A percentile compares a stretch with the other conserved stretches of the same genome.
These are phyloP conservation scores for Cantharis nigra DNA, from an alignment of 2,888 invertebrate species.

Conservation along the genomic window DNA sequence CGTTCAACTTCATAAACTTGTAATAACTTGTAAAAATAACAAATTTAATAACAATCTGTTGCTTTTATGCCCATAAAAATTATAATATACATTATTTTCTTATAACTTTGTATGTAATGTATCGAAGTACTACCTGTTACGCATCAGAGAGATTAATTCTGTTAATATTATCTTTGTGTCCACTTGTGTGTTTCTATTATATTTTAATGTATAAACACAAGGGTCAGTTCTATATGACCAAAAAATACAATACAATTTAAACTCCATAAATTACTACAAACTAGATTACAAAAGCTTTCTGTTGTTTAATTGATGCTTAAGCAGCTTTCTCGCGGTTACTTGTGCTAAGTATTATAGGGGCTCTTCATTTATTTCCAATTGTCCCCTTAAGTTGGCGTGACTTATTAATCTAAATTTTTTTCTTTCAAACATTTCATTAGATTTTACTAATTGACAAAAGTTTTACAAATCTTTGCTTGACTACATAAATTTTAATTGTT, in stretches of 20 bases:
- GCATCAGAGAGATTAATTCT: neutral
- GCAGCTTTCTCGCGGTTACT: conserved; percentile 12
- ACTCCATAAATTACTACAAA: conserved; percentile 34
- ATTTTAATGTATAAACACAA: neutral
- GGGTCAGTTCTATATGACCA: conserved; percentile 14
- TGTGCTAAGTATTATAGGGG: conserved; percentile 20
- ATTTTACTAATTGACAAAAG: neutral
- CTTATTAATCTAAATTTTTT: neutral
- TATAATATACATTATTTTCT: neutral
- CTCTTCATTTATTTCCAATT: conserved; percentile 26
- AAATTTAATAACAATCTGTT: neutral
- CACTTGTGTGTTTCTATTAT: neutral
- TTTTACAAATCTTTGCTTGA: neutral
- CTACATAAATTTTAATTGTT: neutral
- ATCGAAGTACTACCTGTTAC: neutral
- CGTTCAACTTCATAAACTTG: neutral
- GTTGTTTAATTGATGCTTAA: conserved; percentile 32
- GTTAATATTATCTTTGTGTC: neutral
- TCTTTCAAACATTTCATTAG: neutral
- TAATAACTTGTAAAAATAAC: neutral
- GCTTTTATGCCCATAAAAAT: neutral
- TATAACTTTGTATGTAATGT: neutral
- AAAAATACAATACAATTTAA: conserved; percentile 34
- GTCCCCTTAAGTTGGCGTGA: neutral
- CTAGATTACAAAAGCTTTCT: conserved; percentile 33